Base-by-base conservation (phyloP, 2,113 vertebrate genomes). In the Lycocorax pyrrhopterus region DNA sequence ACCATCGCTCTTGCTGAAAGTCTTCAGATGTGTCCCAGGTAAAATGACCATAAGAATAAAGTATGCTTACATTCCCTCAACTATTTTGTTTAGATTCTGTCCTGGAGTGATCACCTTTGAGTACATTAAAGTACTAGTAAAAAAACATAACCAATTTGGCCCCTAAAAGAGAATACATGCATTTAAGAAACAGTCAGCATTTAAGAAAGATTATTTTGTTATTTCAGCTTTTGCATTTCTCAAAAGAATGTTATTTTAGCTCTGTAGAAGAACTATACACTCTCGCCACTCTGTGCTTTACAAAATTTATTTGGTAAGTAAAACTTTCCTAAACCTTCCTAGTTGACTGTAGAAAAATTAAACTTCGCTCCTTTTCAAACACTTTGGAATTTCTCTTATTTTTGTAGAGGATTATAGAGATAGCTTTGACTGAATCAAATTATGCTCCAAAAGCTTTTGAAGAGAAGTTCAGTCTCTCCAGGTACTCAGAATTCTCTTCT, bases 371-470 rank as follows among this genome's bases (percentile, higher is more conserved):
- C 43, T 86, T 84, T 86, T 91, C 62, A 90, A 96, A 84, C 41
- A 47, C 44, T 30, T 75, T 25, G 11, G 6, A 83, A 19, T 84
- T 93, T 80, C 80, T 59, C 49, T 80, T 83, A 23, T 12, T 90
- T 96, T 94, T 89, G 37, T 79, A 69, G 71, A 96, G 44, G 94
- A 93, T 96, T 87, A 84, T 59, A 39, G 86, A 96, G 59, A 76
- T 53, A 56, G 72, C 58, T 94, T 88, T 95, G 66, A 89, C 56
- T 89, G 73, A 79, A 88, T 84, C 58, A 90, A 96, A 90, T 93
- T 93, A 95, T 59, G 35, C 30, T 85, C 58, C 64, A 59, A 95
- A 93, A 93, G 60, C 62, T 95, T 97, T 95, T 93, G 86, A 97
- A 97, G 84, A 87, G 37, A 96, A 93, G 37, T 72, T 93, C 63